Percentiles rank a stretch among this genome's conserved stretches.
Evolutionary conservation across 2,888 invertebrate genomes (phyloP).

Genomic region (Drosophila fulvimacula): DNA sequence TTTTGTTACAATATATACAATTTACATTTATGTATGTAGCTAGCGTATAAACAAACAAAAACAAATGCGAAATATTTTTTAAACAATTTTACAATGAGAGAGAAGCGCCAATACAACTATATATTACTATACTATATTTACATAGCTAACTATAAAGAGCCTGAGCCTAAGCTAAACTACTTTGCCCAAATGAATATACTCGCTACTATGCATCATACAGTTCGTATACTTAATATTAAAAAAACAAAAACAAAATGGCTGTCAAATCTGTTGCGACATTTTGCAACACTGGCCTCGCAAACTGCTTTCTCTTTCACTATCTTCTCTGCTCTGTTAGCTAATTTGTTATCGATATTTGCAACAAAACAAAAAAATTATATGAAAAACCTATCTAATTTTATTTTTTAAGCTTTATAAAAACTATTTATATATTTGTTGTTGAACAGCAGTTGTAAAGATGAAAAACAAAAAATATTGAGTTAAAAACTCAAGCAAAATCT

Average conservation of each 20-base stretch:
- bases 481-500: slow-evolving; percentile 45
- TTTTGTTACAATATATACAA: slow-evolving; percentile 76
- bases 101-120: slow-evolving; percentile 37
- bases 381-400: slow-evolving; percentile 57
- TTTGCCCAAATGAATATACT: slow-evolving; percentile 49
- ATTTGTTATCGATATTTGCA: slow-evolving; percentile 74
- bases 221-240: slow-evolving; percentile 52
- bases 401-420: slow-evolving; percentile 56
- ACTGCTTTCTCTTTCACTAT: slow-evolving; percentile 21
- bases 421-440: slow-evolving; percentile 57
- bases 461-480: slow-evolving; percentile 21
- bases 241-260: slow-evolving; percentile 29
- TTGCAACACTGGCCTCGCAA: slow-evolving; percentile 70
- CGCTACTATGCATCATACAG: slow-evolving; percentile 64
- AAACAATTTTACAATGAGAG: slow-evolving; percentile 65
- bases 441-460: slow-evolving; percentile 76
- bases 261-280: slow-evolving; percentile 40
- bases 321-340: slow-evolving; percentile 27
- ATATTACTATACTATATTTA: slow-evolving; percentile 42
- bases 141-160: slow-evolving; percentile 42
- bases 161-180: slow-evolving; percentile 25
- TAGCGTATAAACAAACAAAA: slow-evolving; percentile 56
- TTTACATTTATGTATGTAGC: slow-evolving; percentile 71
- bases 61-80: slow-evolving; percentile 65
- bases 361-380: slow-evolving; percentile 59